Evolutionary conservation across 2,797 vertebrate genomes (phyloP).

Genomic region (Australoheros facetus): DNA sequence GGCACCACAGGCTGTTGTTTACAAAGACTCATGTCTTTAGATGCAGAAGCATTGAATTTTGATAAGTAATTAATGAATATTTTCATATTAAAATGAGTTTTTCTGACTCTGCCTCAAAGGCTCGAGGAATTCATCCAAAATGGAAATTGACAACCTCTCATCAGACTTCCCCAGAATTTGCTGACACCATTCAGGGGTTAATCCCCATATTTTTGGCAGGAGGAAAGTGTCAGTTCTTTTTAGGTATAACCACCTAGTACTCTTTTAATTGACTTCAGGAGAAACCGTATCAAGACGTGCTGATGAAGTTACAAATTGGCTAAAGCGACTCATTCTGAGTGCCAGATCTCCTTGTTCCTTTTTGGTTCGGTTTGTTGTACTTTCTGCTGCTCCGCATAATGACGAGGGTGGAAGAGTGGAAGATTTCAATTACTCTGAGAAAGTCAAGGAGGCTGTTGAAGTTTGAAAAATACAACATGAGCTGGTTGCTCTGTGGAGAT

Average conservation of each 20-base stretch:
- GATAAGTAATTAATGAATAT: slow-evolving; percentile 39
- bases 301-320: slow-evolving; percentile 76
- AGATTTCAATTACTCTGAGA: slow-evolving; percentile 77
- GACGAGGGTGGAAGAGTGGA: slow-evolving; percentile 65
- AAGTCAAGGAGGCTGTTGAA: slow-evolving; percentile 77
- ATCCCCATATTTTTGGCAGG: slow-evolving; percentile 61
- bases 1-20: slow-evolving; percentile 36
- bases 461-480: slow-evolving; percentile 75
- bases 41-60: slow-evolving; percentile 30
- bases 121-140: slow-evolving; percentile 38
- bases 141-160: slow-evolving; percentile 47
- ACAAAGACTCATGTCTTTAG: slow-evolving; percentile 43
- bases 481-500: slow-evolving; percentile 70
- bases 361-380: slow-evolving; percentile 67
- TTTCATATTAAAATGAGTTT: slow-evolving; percentile 37
- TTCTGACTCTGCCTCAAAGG: slow-evolving; percentile 29
- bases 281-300: slow-evolving; percentile 66
- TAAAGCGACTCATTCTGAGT: slow-evolving; percentile 42
- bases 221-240: slow-evolving; percentile 28
- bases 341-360: slow-evolving; percentile 60
- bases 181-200: slow-evolving; percentile 55
- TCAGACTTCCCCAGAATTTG: slow-evolving; percentile 52
- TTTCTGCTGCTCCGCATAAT: slow-evolving; percentile 64
- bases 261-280: slow-evolving; percentile 79
- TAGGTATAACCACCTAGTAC: slow-evolving; percentile 62